Evolutionary conservation across 2,113 vertebrate species (phyloP).

Genomic region (Camelus dromedarius): DNA sequence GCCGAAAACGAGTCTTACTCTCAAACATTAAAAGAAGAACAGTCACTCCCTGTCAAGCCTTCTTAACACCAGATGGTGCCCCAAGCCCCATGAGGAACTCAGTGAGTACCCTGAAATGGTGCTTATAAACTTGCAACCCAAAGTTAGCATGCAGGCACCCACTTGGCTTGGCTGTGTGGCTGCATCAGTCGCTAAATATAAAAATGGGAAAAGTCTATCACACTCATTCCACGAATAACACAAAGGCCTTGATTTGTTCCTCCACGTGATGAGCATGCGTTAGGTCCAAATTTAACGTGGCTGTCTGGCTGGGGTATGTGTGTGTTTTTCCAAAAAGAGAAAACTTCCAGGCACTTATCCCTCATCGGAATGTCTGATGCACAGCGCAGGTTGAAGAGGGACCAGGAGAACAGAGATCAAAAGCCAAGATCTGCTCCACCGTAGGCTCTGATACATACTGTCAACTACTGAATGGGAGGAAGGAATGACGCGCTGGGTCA

Average conservation of each 20-base stretch:
- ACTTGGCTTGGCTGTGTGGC: conserved; percentile 44
- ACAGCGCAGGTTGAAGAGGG: not conserved
- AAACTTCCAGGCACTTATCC: conserved; percentile 48
- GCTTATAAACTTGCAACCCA: conserved; percentile 15
- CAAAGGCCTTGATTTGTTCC: conserved; percentile 82
- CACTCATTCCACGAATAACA: conserved; percentile 80
- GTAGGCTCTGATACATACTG: not conserved
- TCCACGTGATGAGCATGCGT: conserved; percentile 67
- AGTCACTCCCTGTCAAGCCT: accelerated
- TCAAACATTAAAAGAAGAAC: not conserved
- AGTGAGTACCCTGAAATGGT: not conserved
- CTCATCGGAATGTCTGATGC: conserved; percentile 13
- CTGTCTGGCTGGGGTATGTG: conserved; percentile 60
- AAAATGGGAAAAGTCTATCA: conserved; percentile 73
- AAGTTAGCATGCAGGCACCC: conserved; percentile 47
- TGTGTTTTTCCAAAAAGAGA: conserved; percentile 70
- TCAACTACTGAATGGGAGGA: not conserved
- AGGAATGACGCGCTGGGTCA: not conserved
- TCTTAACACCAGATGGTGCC: not conserved
- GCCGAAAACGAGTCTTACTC: not conserved
- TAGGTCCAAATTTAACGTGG: conserved; percentile 80
- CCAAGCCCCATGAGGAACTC: accelerated
- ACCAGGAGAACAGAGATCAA: not conserved
- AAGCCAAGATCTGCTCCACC: not conserved
- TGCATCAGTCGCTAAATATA: conserved; percentile 75